Percentiles rank a stretch among this genome's conserved stretches.
Evolutionary conservation across 2,113 vertebrate species (phyloP).

Genomic region (Phoxinus phoxinus): DNA sequence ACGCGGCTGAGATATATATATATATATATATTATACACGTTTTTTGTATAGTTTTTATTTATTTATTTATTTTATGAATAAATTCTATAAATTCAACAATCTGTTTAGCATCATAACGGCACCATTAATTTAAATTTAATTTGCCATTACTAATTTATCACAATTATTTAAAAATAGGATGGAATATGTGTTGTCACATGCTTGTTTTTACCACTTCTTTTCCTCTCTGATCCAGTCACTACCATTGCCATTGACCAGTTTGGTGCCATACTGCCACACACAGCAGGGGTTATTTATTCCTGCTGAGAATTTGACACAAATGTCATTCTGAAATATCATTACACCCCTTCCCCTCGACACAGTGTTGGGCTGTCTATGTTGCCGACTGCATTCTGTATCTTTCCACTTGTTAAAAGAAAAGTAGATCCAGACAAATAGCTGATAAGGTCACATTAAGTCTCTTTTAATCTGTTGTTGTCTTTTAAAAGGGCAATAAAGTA

Average conservation of each 20-base stretch:
- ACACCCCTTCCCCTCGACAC: not conserved
- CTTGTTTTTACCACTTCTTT: conserved; percentile 5
- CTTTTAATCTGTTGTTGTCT: not conserved
- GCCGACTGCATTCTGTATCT: not conserved
- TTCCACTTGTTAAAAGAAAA: not conserved
- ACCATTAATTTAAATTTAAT: not conserved
- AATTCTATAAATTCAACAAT: too few relatives aligned
- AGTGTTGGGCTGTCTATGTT: too few relatives aligned
- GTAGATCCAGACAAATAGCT: not conserved
- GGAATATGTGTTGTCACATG: not conserved
- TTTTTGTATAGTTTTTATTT: too few relatives aligned
- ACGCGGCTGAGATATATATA: too few relatives aligned
- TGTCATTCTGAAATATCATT: conserved; percentile 36
- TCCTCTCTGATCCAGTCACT: not conserved
- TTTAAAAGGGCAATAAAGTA: conserved; percentile 37
- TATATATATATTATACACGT: too few relatives aligned
- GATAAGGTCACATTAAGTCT: not conserved
- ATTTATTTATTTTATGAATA: too few relatives aligned
- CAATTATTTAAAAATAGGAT: too few relatives aligned
- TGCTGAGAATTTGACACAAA: conserved; percentile 36
- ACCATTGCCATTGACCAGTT: conserved; percentile 46
- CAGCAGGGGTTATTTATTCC: conserved; percentile 28
- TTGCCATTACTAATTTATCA: not conserved
- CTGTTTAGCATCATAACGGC: not conserved
- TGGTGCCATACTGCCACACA: not conserved